Conservation (phyloP, 2,797 vertebrate species). For the Melanotaenia maccullochi region DNA sequence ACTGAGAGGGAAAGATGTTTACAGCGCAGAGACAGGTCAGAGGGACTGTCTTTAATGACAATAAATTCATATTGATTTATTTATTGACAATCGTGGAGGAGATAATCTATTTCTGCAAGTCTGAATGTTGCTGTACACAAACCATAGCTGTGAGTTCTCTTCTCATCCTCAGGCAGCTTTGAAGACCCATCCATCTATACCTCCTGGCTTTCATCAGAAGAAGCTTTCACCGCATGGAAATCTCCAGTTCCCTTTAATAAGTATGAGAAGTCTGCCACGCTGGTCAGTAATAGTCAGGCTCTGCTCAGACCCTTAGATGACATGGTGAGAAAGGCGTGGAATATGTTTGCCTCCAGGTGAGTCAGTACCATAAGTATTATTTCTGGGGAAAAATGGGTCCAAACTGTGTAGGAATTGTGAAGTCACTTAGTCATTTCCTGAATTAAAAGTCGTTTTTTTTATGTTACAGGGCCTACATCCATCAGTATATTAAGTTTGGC, state of each 20-base stretch:
- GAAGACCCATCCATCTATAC: slow-evolving; percentile 88
- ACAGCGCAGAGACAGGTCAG: slow-evolving; percentile 85
- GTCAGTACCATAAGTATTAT: slow-evolving; percentile 29
- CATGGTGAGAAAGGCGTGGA: slow-evolving; percentile 94
- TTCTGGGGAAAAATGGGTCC: neutral
- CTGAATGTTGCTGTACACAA: neutral
- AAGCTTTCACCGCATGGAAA: slow-evolving; percentile 87
- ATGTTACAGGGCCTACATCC: slow-evolving; percentile 89
- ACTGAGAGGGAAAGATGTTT: slow-evolving; percentile 91
- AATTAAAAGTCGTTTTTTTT: neutral
- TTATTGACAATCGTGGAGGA: neutral
- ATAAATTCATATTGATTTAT: neutral
- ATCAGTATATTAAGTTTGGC: slow-evolving; percentile 93
- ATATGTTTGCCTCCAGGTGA: slow-evolving; percentile 99
- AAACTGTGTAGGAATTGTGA: neutral
- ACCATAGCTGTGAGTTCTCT: slow-evolving; percentile 2
- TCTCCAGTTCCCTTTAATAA: slow-evolving; percentile 89
- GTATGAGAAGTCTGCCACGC: slow-evolving; percentile 91
- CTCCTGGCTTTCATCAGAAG: slow-evolving; percentile 85
- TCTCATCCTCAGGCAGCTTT: slow-evolving; percentile 82
- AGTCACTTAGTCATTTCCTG: neutral
- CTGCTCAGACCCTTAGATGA: slow-evolving; percentile 88
- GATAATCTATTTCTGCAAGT: neutral
- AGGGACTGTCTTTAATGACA: neutral
- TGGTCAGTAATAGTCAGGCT: slow-evolving; percentile 96